These are phyloP conservation scores for Ecliptopera silaceata DNA, from an alignment of 2,888 invertebrate species.

Conservation along the genomic window DNA sequence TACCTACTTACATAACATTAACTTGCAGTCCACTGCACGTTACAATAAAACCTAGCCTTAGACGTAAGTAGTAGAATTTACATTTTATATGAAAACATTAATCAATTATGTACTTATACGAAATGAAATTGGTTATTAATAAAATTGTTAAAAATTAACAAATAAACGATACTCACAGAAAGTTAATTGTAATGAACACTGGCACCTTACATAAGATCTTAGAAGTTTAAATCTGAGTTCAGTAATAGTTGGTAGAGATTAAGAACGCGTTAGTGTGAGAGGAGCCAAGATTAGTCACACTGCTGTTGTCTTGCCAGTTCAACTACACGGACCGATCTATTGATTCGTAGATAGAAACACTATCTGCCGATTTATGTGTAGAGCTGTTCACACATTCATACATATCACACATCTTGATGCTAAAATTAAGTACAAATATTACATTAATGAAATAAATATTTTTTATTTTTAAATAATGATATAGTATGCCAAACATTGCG, in stretches of 20 bases:
- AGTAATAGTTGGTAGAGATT: slow-evolving; percentile 15
- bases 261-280: background rate
- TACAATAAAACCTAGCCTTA: slow-evolving; percentile 70
- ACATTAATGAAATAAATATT: slow-evolving; percentile 12
- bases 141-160: slow-evolving; percentile 29
- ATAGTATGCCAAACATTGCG: slow-evolving; percentile 2
- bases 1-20: slow-evolving; percentile 66
- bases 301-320: background rate
- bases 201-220: slow-evolving; percentile 61
- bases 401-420: slow-evolving; percentile 16
- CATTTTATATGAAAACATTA: slow-evolving; percentile 60
- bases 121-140: slow-evolving; percentile 47
- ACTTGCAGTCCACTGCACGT: slow-evolving; percentile 67
- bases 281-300: background rate
- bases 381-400: slow-evolving; percentile 9
- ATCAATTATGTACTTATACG: slow-evolving; percentile 54
- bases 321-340: background rate
- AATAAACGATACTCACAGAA: slow-evolving; percentile 27
- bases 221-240: slow-evolving; percentile 53
- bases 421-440: slow-evolving; percentile 24
- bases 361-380: slow-evolving; percentile 4
- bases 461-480: slow-evolving; percentile 2
- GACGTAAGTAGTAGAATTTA: slow-evolving; percentile 71
- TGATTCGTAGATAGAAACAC: background rate
- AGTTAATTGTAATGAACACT: slow-evolving; percentile 57